Percentiles rank a stretch among this genome's conserved stretches.
Evolutionary conservation across 2,113 vertebrate genomes (phyloP).

Genomic region (Syngnathus floridae): DNA sequence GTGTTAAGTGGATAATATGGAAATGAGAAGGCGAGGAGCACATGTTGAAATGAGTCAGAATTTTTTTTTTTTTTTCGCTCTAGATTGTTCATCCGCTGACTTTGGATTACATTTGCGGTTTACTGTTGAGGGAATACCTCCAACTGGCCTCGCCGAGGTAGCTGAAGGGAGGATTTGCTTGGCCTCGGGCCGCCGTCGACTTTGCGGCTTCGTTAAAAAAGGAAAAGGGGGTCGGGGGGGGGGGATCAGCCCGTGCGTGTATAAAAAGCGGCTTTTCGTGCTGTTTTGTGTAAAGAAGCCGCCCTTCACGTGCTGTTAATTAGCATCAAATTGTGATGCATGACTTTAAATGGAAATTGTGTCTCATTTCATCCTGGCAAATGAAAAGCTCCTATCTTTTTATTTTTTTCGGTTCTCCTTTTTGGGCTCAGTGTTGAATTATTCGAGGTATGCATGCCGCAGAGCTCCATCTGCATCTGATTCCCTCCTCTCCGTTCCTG

Average conservation of each 20-base stretch:
- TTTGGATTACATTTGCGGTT: constrained; percentile 56
- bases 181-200: constrained; percentile 46
- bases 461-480: constrained; percentile 47
- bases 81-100: constrained; percentile 43
- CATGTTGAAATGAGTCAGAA: constrained; percentile 61
- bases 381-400: constrained; percentile 37
- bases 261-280: constrained; percentile 23
- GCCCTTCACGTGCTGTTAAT: constrained; percentile 12
- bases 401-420: constrained; percentile 3
- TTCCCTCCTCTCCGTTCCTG: constrained; percentile 30
- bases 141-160: constrained; percentile 41
- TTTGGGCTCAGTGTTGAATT: constrained; percentile 25
- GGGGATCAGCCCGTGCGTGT: constrained; percentile 8
- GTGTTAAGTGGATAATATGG: constrained; percentile 56
- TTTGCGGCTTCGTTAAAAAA: constrained; percentile 44
- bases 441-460: constrained; percentile 42
- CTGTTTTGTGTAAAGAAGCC: constrained; percentile 18
- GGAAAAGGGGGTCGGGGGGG: constrained; percentile 14
- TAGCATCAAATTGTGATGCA: constrained; percentile 4
- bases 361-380: constrained; percentile 31
- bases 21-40: constrained; percentile 58
- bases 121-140: constrained; percentile 59
- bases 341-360: not conserved
- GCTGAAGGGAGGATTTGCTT: constrained; percentile 52
- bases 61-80: constrained; percentile 42